Conservation (phyloP, 2,888 invertebrate species). For the Rhyacophila evoluta region DNA sequence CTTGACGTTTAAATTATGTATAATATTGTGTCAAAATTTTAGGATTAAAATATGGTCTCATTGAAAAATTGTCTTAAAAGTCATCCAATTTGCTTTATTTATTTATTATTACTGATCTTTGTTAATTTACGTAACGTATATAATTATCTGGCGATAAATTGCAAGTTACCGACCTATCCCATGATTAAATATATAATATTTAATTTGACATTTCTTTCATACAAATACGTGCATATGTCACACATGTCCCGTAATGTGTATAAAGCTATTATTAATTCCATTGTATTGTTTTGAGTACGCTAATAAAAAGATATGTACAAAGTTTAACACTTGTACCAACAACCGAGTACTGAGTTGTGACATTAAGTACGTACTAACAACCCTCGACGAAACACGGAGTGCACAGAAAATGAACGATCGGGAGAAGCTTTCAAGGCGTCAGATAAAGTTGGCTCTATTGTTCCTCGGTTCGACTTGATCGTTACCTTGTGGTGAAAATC, state of each 20-base stretch:
- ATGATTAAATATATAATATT: too few relatives aligned
- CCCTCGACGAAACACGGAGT: not conserved
- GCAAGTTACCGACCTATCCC: too few relatives aligned
- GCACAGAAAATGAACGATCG: constrained; percentile 18
- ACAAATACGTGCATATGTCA: not conserved
- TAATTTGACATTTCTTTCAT: not conserved
- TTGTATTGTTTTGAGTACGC: constrained; percentile 13
- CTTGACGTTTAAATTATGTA: too few relatives aligned
- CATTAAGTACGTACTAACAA: not conserved
- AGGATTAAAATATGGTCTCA: too few relatives aligned
- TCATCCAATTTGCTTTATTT: too few relatives aligned
- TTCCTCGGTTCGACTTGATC: constrained; percentile 3
- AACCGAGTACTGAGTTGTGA: not conserved
- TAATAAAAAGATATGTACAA: constrained; percentile 18
- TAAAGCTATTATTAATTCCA: constrained; percentile 22
- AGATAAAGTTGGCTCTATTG: constrained; percentile 16
- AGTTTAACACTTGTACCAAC: constrained; percentile 21
- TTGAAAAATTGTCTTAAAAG: too few relatives aligned
- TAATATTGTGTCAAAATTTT: too few relatives aligned
- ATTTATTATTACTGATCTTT: too few relatives aligned
- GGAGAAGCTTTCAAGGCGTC: not conserved
- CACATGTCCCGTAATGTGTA: not conserved
- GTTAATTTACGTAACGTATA: too few relatives aligned
- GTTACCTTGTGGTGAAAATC: not conserved
- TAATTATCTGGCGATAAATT: too few relatives aligned